Percentiles rank a stretch among this genome's conserved stretches.
phyloP scores from a whole-genome alignment of 2,797 vertebrate species.

The Gallirallus australis region DNA sequence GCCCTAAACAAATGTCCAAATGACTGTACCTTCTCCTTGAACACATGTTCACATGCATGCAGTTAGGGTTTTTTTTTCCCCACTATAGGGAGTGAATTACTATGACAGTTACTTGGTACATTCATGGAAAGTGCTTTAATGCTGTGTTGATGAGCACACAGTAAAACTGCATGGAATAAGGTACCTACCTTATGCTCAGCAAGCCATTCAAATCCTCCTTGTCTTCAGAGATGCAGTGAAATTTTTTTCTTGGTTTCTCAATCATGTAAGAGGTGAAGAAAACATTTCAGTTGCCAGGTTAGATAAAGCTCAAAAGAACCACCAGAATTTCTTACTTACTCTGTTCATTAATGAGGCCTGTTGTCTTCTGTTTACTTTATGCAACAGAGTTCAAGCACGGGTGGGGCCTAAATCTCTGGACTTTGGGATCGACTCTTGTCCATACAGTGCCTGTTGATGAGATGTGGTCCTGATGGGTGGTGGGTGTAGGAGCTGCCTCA shows the following conservation, averaged over 20 bases:
- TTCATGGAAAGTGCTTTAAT: background rate
- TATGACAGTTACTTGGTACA: background rate
- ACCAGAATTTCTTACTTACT: background rate
- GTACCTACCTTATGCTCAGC: background rate
- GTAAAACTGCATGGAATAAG: background rate
- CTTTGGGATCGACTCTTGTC: too few species aligned
- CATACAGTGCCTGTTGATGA: background rate
- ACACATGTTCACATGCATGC: background rate
- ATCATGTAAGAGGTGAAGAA: background rate
- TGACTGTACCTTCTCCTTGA: background rate
- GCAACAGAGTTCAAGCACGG: too few species aligned
- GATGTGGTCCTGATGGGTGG: rapidly evolving
- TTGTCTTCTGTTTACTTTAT: background rate
- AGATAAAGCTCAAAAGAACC: background rate
- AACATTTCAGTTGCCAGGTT: background rate
- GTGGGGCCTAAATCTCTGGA: background rate
- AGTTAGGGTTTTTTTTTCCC: background rate
- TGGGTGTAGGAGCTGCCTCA: background rate
- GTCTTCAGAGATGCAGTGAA: background rate
- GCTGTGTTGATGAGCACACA: background rate
- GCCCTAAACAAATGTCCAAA: background rate
- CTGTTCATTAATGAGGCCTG: background rate
- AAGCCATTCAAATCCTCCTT: background rate
- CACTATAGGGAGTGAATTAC: background rate
- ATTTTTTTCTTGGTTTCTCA: background rate